Evolutionary conservation across 2,113 vertebrate genomes (phyloP).

Genomic region (Melanostigma gelatinosum): DNA sequence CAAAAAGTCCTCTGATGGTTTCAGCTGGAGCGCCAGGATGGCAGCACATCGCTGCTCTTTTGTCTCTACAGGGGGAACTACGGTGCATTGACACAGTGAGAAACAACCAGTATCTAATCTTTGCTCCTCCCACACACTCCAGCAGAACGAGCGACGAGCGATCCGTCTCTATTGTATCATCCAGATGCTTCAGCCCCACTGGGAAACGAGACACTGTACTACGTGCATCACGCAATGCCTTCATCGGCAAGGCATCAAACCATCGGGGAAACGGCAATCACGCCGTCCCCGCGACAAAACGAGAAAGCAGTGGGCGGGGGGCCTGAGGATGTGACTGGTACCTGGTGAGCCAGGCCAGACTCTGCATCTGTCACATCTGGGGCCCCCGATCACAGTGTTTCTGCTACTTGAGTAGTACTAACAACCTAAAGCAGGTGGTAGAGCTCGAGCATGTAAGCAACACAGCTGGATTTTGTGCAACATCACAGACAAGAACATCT

Average conservation of each 20-base stretch:
- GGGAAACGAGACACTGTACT: conserved; percentile 65
- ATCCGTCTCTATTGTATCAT: conserved; percentile 72
- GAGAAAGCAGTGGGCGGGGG: conserved; percentile 1
- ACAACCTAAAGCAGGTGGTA: conserved; percentile 26
- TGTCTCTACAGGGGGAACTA: conserved; percentile 60
- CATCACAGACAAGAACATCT: conserved; percentile 9
- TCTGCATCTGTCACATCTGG: conserved; percentile 42
- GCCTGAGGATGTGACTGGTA: conserved; percentile 25
- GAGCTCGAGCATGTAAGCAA: not conserved
- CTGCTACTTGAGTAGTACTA: conserved; percentile 26
- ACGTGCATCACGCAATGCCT: conserved; percentile 28
- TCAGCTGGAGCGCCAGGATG: conserved; percentile 32
- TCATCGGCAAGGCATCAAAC: conserved; percentile 52
- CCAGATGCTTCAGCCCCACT: conserved; percentile 73
- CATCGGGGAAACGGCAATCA: conserved; percentile 9
- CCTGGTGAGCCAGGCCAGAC: conserved; percentile 27
- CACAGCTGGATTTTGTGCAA: conserved; percentile 36
- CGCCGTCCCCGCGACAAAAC: not conserved
- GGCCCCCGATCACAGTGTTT: conserved; percentile 26
- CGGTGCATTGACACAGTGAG: conserved; percentile 47
- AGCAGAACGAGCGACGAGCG: conserved; percentile 61
- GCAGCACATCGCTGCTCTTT: conserved; percentile 53
- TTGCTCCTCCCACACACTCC: conserved; percentile 73
- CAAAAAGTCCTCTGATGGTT: conserved; percentile 52
- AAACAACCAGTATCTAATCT: conserved; percentile 65